These are phyloP conservation scores for Parapsyche elsis DNA, from an alignment of 1,140 invertebrate species.

Conservation along the genomic window DNA sequence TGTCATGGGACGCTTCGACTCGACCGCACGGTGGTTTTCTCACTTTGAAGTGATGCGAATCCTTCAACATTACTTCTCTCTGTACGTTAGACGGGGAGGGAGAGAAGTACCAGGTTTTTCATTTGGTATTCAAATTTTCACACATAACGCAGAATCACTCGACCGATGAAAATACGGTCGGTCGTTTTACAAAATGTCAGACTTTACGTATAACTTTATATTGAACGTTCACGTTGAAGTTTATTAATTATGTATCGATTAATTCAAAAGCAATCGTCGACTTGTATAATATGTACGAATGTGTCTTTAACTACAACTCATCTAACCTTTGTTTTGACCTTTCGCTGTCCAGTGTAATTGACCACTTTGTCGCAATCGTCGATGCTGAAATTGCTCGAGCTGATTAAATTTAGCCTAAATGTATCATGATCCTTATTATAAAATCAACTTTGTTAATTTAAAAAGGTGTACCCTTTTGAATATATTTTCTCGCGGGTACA, in stretches of 20 bases:
- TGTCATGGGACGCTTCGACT: background rate
- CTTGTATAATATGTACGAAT: no score
- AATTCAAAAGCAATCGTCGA: no score
- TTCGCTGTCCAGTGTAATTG: background rate
- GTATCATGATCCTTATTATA: no score
- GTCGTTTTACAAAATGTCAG: background rate
- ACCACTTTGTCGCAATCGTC: conserved; percentile 4
- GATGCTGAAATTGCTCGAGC: background rate
- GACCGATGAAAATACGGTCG: background rate
- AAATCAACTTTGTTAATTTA: no score
- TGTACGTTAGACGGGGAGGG: background rate
- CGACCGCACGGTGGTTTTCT: background rate
- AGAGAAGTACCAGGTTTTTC: background rate
- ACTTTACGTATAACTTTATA: no score
- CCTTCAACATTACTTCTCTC: conserved; percentile 12
- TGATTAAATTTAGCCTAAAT: no score
- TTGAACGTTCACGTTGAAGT: no score
- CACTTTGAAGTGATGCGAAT: conserved; percentile 5
- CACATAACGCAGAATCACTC: background rate
- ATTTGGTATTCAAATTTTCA: conserved; percentile 40
- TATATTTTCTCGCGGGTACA: no score
- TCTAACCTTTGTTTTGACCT: background rate
- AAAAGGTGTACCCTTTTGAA: no score
- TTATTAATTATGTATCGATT: no score
- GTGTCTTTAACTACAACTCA: no score